Conservation (phyloP, 2,888 invertebrate genomes). For the Steinernema carpocapsae region DNA sequence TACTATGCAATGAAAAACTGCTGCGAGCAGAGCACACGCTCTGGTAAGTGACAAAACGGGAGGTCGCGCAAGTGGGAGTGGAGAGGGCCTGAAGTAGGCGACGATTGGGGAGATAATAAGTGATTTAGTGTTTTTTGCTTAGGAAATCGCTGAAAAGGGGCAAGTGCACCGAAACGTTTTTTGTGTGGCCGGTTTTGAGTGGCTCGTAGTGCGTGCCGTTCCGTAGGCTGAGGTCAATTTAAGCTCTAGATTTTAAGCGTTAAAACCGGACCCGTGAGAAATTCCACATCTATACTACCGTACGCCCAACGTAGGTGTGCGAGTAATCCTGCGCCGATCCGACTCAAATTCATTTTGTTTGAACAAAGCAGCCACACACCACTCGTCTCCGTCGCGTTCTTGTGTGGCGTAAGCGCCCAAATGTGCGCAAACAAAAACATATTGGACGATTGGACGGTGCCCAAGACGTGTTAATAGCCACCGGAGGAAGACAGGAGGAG, state of each 20-base stretch:
- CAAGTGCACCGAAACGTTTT: background rate
- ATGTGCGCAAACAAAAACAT: conserved; percentile 33
- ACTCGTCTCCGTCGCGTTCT: background rate
- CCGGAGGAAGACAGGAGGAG: conserved; percentile 20
- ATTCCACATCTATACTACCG: background rate
- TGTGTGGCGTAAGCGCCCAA: conserved; percentile 27
- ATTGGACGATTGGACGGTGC: conserved; percentile 9
- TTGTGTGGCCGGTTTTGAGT: background rate
- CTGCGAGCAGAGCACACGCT: background rate
- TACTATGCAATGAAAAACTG: too few species aligned
- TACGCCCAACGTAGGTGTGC: background rate
- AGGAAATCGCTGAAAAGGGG: background rate
- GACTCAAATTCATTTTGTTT: conserved; percentile 31
- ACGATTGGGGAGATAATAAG: conserved; percentile 3
- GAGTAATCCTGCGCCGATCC: conserved; percentile 21
- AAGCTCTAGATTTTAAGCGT: too few species aligned
- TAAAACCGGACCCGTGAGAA: too few species aligned
- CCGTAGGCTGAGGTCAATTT: too few species aligned
- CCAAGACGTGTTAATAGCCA: conserved; percentile 27
- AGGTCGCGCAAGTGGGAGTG: background rate
- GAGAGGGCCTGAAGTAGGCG: conserved; percentile 3
- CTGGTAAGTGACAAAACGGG: background rate
- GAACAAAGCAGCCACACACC: conserved; percentile 31
- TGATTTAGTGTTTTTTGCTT: background rate
- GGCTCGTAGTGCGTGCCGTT: too few species aligned